Evolutionary conservation across 2,888 invertebrate genomes (phyloP).

Genomic region (Biston betularia): DNA sequence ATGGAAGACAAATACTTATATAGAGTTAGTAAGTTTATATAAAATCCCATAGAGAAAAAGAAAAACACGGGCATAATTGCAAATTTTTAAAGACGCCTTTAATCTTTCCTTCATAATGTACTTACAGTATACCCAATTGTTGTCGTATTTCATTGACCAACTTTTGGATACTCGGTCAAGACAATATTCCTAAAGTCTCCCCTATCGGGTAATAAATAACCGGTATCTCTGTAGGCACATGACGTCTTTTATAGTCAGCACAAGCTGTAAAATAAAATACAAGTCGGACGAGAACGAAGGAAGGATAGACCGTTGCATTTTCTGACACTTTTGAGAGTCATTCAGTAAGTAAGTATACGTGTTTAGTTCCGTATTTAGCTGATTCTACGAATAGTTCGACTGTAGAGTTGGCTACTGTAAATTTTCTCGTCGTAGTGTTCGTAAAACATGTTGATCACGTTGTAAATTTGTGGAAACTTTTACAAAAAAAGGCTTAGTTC

Average conservation of each 20-base stretch:
- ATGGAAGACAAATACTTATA: too few species aligned
- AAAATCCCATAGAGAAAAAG: too few species aligned
- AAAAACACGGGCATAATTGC: too few species aligned
- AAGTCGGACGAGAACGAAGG: not conserved
- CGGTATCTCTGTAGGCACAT: conserved; percentile 41
- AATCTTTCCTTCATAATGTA: conserved; percentile 29
- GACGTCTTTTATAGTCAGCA: conserved; percentile 41
- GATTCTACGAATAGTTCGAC: not conserved
- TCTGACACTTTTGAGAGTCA: not conserved
- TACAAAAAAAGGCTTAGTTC: too few species aligned
- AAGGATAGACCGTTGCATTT: not conserved
- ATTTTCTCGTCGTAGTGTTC: conserved; percentile 24
- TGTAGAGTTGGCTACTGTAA: not conserved
- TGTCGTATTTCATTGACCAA: conserved; percentile 43
- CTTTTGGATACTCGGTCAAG: conserved; percentile 38
- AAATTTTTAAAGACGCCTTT: conserved; percentile 1
- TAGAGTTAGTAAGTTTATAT: too few species aligned
- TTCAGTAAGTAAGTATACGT: too few species aligned
- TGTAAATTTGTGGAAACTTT: not conserved
- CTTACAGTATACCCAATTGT: conserved; percentile 25
- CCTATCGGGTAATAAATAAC: conserved; percentile 45
- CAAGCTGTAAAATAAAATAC: conserved; percentile 25
- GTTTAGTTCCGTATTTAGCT: not conserved
- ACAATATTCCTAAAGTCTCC: conserved; percentile 27
- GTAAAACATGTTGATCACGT: conserved; percentile 18